These are phyloP conservation scores for Trogon melanurus DNA, from an alignment of 2,113 vertebrate species.

Conservation along the genomic window DNA sequence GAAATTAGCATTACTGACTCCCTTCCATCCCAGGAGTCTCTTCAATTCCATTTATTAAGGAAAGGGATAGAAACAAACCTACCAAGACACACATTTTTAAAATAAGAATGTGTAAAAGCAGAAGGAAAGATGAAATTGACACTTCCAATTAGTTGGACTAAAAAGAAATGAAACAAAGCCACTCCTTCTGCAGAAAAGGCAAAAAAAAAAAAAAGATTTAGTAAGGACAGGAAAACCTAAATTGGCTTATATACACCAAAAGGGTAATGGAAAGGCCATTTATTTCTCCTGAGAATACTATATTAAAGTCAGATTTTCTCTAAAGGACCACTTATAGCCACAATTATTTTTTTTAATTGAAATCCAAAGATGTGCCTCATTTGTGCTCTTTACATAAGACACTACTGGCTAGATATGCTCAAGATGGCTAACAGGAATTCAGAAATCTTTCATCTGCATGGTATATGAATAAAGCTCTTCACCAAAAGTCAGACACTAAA, in stretches of 20 bases:
- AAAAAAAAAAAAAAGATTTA: not conserved
- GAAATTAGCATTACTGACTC: slow-evolving; percentile 77
- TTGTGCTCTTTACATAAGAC: not conserved
- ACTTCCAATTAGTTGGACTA: not conserved
- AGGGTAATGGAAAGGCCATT: not conserved
- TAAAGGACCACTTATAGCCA: not conserved
- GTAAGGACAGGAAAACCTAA: not conserved
- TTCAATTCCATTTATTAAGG: slow-evolving; percentile 63
- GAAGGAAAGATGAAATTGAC: slow-evolving; percentile 20
- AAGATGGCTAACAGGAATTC: not conserved
- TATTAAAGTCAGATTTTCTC: not conserved
- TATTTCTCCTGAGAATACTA: not conserved
- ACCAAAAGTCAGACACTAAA: not conserved
- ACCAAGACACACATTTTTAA: slow-evolving; percentile 27
- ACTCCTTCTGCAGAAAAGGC: not conserved
- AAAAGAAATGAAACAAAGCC: not conserved
- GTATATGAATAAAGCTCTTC: not conserved
- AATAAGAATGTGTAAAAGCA: slow-evolving; percentile 26
- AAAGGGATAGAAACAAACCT: not conserved
- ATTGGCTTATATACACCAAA: not conserved
- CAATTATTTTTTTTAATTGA: not conserved
- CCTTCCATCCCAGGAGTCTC: slow-evolving; percentile 49
- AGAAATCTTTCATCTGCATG: not conserved
- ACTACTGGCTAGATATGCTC: not conserved
- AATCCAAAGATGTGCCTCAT: not conserved